Percentiles rank a stretch among this genome's conserved stretches.
Evolutionary conservation across 2,113 vertebrate species (phyloP).

Genomic region (Crotalus tigris): DNA sequence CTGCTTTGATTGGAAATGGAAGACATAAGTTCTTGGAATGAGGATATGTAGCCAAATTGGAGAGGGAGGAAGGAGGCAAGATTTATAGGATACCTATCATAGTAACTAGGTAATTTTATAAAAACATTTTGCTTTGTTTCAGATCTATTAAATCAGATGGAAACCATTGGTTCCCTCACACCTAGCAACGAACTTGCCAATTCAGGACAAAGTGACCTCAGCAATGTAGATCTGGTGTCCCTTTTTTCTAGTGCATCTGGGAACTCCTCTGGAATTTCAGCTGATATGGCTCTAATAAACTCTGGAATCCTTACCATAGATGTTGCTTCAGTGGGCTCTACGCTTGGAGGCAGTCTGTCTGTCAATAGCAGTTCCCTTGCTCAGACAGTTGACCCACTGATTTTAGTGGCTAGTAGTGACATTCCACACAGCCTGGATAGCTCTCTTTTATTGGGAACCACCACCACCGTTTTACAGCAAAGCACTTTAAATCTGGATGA

Average conservation of each 20-base stretch:
- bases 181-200: constrained; percentile 88
- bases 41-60: neutral
- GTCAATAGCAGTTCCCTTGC: constrained; percentile 65
- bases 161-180: constrained; percentile 81
- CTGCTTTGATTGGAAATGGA: neutral
- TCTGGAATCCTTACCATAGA: constrained; percentile 90
- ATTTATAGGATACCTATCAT: neutral
- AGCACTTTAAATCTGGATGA: constrained; percentile 83
- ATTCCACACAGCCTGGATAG: constrained; percentile 79
- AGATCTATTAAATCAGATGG: constrained; percentile 88
- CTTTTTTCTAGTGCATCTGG: constrained; percentile 83
- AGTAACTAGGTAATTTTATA: neutral
- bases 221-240: constrained; percentile 86
- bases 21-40: neutral
- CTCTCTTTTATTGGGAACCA: constrained; percentile 71
- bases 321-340: constrained; percentile 77
- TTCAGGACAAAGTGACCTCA: constrained; percentile 79
- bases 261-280: constrained; percentile 66
- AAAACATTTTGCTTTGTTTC: constrained; percentile 28
- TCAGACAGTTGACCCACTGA: constrained; percentile 84
- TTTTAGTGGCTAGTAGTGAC: constrained; percentile 79
- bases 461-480: constrained; percentile 78
- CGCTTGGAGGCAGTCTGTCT: constrained; percentile 70
- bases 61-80: neutral
- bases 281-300: constrained; percentile 83